Base-by-base conservation (phyloP, 2,113 vertebrate genomes). In the Zeus faber region DNA sequence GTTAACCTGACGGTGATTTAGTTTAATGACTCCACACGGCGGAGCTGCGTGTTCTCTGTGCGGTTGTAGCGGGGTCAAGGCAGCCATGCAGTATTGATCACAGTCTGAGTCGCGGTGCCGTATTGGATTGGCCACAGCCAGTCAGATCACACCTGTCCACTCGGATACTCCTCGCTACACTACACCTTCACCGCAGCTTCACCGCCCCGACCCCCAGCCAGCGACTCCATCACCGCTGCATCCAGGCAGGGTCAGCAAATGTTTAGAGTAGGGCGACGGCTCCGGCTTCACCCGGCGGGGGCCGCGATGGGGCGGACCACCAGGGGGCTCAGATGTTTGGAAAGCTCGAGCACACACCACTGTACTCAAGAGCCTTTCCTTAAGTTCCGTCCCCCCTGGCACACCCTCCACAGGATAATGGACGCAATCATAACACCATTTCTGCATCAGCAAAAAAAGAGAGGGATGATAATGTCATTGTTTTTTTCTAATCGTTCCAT, bases 111-210 rank as follows among this genome's bases (percentile, higher is more conserved):
- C 39, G 61, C 59, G 62, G 58, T 24, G 0, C 5, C 27, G 49
- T 50, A 17, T 23, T 31, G 52, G 35, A 40, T 44, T 21, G 58
- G 65, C 68, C 41, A 56, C 49, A 54, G 62, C 39, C 40, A 10
- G 76, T 72, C 74, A 72, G 70, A 61, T 73, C 54, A 8, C 68
- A 70, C 66, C 64, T 76, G 79, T 81, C 79, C 71, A 67, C 68
- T 78, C 70, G 61, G 60, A 67, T 76, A 20, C 47, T 50, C 51
- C 70, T 61, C 64, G 45, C 40, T 5, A 44, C 49, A 61, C 54
- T 37, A 53, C 54, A 67, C 53, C 39, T 49, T 11, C 16, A 3
- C 23, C 18, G 5, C 41, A 16, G n/a, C 39, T 5, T 41, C 17
- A 6, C 27, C 27, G 4, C 39, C 39, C 16, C 41, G 7, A 39